Percentiles rank a stretch among this genome's conserved stretches.
These are phyloP conservation scores for Odontomyia ornata DNA, from an alignment of 2,888 invertebrate species.

Conservation along the genomic window DNA sequence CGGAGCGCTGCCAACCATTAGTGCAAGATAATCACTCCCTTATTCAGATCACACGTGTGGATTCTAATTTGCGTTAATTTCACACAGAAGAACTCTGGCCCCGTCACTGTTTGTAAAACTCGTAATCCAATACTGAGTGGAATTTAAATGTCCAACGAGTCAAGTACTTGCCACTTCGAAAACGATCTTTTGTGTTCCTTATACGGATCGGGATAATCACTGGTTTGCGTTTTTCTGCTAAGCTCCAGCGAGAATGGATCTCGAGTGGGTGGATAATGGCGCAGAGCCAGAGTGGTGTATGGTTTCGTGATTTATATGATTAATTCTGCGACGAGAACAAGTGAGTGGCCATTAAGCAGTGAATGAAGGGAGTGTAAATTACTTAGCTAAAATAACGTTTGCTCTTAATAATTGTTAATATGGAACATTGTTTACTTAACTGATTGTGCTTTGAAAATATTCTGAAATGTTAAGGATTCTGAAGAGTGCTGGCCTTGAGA, in stretches of 20 bases:
- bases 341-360: background rate
- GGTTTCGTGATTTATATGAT: constrained; percentile 21
- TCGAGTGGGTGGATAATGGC: constrained; percentile 17
- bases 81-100: background rate
- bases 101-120: background rate
- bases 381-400: too few species aligned
- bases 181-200: constrained; percentile 33
- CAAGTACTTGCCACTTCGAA: constrained; percentile 30
- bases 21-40: constrained; percentile 36
- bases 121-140: constrained; percentile 26
- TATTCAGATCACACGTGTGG: constrained; percentile 34
- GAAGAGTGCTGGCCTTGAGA: too few species aligned
- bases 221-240: background rate
- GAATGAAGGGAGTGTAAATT: too few species aligned
- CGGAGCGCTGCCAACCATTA: background rate
- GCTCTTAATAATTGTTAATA: too few species aligned
- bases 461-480: too few species aligned
- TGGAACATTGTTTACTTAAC: too few species aligned
- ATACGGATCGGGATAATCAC: constrained; percentile 16
- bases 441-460: too few species aligned
- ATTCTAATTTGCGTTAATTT: constrained; percentile 40
- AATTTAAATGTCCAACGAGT: constrained; percentile 16
- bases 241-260: background rate
- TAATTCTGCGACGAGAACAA: constrained; percentile 1
- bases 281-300: background rate